Conservation (phyloP, 2,797 vertebrate genomes). For the Geotrypetes seraphini region DNA sequence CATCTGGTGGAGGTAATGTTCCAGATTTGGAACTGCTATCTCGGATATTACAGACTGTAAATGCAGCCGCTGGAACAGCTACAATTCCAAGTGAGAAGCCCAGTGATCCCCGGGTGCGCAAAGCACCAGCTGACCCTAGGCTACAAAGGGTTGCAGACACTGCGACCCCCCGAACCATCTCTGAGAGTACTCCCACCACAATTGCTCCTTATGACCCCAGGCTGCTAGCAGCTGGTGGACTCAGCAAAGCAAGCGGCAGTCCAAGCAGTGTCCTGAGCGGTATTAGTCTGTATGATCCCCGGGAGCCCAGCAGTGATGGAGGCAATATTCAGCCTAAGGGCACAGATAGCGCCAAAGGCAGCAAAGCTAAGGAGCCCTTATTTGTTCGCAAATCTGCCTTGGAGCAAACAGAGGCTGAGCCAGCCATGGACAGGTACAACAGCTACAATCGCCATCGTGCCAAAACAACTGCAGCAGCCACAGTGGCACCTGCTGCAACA, state of each 20-base stretch:
- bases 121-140: slow-evolving; percentile 62
- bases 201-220: slow-evolving; percentile 82
- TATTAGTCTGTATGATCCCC: slow-evolving; percentile 87
- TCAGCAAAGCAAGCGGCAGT: slow-evolving; percentile 48
- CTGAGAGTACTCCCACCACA: neutral
- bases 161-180: slow-evolving; percentile 7
- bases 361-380: slow-evolving; percentile 74
- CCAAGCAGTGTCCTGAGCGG: slow-evolving; percentile 74
- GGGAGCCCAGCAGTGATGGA: slow-evolving; percentile 15
- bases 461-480: slow-evolving; percentile 52
- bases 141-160: slow-evolving; percentile 64
- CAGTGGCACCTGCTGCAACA: slow-evolving; percentile 12
- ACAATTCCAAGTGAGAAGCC: slow-evolving; percentile 63
- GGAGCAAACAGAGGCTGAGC: slow-evolving; percentile 68
- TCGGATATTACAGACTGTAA: slow-evolving; percentile 82
- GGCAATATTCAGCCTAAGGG: slow-evolving; percentile 45
- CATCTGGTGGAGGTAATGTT: slow-evolving; percentile 38
- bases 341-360: slow-evolving; percentile 32
- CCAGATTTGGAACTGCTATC: slow-evolving; percentile 87
- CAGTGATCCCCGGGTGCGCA: slow-evolving; percentile 72
- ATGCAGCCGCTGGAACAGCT: slow-evolving; percentile 35
- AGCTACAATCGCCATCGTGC: slow-evolving; percentile 86
- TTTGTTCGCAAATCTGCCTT: slow-evolving; percentile 83
- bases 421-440: slow-evolving; percentile 78
- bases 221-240: slow-evolving; percentile 66